Evolutionary conservation across 2,888 invertebrate genomes (phyloP).

Genomic region (Ferdinandea cuprea): DNA sequence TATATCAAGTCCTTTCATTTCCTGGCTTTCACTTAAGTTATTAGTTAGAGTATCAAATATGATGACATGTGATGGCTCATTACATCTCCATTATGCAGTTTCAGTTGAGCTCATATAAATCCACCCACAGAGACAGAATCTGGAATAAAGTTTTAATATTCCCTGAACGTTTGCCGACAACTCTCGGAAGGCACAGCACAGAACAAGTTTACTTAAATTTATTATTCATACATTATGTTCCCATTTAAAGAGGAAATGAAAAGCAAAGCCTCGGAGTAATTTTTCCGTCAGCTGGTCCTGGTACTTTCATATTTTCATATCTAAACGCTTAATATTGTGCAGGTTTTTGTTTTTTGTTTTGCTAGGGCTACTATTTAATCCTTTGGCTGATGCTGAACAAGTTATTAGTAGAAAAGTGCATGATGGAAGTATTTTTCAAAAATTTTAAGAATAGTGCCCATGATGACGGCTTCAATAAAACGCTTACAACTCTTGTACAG

Average conservation of each 20-base stretch:
- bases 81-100: conserved; percentile 9
- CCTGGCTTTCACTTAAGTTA: no score
- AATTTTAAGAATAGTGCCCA: no score
- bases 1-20: no score
- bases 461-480: no score
- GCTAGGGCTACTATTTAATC: no score
- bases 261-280: conserved; percentile 67
- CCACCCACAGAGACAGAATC: neutral
- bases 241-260: conserved; percentile 73
- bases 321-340: no score
- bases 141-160: conserved; percentile 59
- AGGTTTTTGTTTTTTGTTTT: no score
- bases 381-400: no score
- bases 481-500: no score
- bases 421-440: no score
- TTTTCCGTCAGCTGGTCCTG: conserved; percentile 21
- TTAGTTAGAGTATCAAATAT: conserved; percentile 51
- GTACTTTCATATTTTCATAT: conserved; percentile 21
- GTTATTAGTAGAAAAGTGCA: no score
- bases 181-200: conserved; percentile 14
- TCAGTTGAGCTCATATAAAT: conserved; percentile 62
- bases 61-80: conserved; percentile 20
- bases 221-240: conserved; percentile 72
- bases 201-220: conserved; percentile 72
- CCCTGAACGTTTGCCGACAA: conserved; percentile 58